Evolutionary conservation across 2,888 invertebrate species (phyloP), one percentile per base, ranked within the genome.

Genomic region (Incurvaria masculella): DNA sequence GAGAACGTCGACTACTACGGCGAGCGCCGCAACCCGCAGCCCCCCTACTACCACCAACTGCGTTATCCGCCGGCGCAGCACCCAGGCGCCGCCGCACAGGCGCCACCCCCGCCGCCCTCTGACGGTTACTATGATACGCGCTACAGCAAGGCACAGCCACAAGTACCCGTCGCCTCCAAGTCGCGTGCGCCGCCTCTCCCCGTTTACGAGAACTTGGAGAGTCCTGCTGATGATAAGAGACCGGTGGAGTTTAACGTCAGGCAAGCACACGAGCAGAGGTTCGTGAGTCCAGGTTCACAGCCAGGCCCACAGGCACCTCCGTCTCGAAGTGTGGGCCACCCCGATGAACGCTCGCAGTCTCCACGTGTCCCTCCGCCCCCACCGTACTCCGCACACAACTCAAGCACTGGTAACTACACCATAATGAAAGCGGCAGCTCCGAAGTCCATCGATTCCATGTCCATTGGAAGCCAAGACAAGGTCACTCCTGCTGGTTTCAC

Each of bases 1-100:
- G 92, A 92, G 66, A 92, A 92, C 67, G 81, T 92, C 47, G 91
- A 91, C 56, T 91, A 89, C 63, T 91, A 89, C 72, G 80, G 82
- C 4, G 82, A 82, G 48, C 76, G 81, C 55, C 72, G 76, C 6
- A 69, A 78, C 10, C 74, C 80, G 23, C 81, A 79, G 62, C 81
- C 82, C 20, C 82, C 85, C 1, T 86, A 84, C 60, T 86, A 85
- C 57, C 85, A 86, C 62, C 82, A 79, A 57, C 62, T 81, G 53
- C 61, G 59, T 21, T 75, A 72, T 64, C 62, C 70, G 62, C 63
- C 78, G 64, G 62, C 69, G 55, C 33, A 3, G 3, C 11, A n/a
- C 33, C 5, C 23, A 4, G 23, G 23, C 23, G 23, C 5, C 4
- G 23, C 5, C 23, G 33, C 33, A 8, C 59, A 72, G 55, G 61